Evolutionary conservation across 2,113 vertebrate genomes (phyloP), one percentile per base, ranked within the genome.

Genomic region (Rhinoptilus africanus): DNA sequence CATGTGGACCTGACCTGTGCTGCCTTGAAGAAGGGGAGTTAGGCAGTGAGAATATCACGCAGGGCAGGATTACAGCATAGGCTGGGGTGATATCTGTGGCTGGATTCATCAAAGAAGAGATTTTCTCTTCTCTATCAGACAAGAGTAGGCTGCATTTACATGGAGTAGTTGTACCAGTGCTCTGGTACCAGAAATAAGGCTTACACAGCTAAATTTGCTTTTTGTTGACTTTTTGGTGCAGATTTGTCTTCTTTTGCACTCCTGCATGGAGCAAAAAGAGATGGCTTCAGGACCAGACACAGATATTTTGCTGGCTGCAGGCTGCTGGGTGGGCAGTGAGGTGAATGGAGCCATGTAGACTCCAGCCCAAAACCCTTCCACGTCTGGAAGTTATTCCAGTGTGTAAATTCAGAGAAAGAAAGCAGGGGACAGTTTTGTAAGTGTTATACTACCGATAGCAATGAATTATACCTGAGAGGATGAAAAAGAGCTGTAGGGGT

Each of bases 281-380:
- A 21, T 53, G 17, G 32, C 21, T 66, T 83, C 41, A 63, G 43
- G 50, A 50, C 8, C 6, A 54, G 45, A 21, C 45, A 27, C 10
- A 2, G 8, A 22, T 16, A 6, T 63, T 88, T 89, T 34, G 45
- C 32, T 4, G 30, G 21, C 47, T 56, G 14, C 37, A 43, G 62
- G 62, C 47, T 93, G 66, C 54, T 75, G 47, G 59, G 50, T 0
- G 0, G 53, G 21, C 59, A 39, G 23, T 1, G 6, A 62, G 30
- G 39, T 28, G 21, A 75, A 51, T 0, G 3, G 39, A 82, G 30
- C 14, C 24, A 13, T 24, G 45, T 23, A 53, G 39, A 41, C 13
- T 53, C 10, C 37, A 66, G 22, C 53, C 45, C 43, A 16, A 86
- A 88, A 72, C 71, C n/a, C 16, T 67, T 66, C 81, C 35, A 34